These are phyloP conservation scores for Rhinophrynus dorsalis DNA, from an alignment of 2,797 vertebrate species.

Conservation along the genomic window DNA sequence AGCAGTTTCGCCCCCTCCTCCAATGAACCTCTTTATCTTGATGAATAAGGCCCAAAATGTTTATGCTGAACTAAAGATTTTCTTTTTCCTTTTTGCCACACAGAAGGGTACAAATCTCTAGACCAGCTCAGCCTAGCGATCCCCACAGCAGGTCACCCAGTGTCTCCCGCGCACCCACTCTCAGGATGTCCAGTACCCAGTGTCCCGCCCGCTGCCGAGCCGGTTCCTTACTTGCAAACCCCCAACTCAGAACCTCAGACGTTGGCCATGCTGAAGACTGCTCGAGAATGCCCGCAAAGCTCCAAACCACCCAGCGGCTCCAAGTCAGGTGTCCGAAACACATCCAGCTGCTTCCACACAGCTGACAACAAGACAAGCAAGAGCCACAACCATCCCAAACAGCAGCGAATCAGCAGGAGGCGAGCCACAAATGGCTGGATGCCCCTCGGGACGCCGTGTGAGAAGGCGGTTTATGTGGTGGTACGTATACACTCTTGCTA, in stretches of 20 bases:
- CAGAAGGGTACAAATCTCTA: conserved; percentile 78
- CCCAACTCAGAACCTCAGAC: conserved; percentile 89
- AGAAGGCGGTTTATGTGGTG: conserved; percentile 94
- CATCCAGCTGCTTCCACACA: conserved; percentile 75
- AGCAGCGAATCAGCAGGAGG: conserved; percentile 80
- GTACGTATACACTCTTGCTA: conserved; percentile 75
- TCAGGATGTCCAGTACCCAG: conserved; percentile 92
- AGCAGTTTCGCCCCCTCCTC: too few relatives aligned
- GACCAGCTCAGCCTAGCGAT: conserved; percentile 88
- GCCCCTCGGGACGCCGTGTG: conserved; percentile 84
- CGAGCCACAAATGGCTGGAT: conserved; percentile 94
- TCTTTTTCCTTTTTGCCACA: conserved; percentile 44
- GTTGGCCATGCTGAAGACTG: conserved; percentile 73
- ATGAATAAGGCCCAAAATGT: too few relatives aligned
- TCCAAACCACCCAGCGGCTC: conserved; percentile 91
- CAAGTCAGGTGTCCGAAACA: conserved; percentile 80
- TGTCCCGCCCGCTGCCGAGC: conserved; percentile 90
- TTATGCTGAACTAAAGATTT: conserved; percentile 6
- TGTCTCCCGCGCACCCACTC: conserved; percentile 84
- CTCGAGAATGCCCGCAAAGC: conserved; percentile 89
- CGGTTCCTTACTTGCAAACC: conserved; percentile 87
- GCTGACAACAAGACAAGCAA: conserved; percentile 78
- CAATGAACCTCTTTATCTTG: too few relatives aligned
- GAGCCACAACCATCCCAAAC: conserved; percentile 75
- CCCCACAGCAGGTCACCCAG: conserved; percentile 76